Base-by-base conservation (phyloP, 2,888 invertebrate genomes). In the Perithous albicinctus region DNA sequence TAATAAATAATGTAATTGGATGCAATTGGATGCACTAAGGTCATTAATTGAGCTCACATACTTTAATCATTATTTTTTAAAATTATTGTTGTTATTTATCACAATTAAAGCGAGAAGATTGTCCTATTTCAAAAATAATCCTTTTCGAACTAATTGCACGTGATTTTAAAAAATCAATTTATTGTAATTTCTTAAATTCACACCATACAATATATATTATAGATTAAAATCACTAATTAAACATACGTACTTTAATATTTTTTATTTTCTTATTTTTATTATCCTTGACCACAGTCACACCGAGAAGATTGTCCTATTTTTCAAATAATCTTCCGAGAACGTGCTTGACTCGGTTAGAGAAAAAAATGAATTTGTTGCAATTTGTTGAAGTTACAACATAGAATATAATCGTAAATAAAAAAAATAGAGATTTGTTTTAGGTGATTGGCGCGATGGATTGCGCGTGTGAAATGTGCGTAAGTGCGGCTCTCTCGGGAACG, bases 401-500 rank as follows among this genome's bases (percentile, higher is more conserved):
- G 8, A 35, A 10, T 29, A 15, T 5, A 32, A 7, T 56, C n/a
- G 32, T 7, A 15, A 56, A 29, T n/a, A 29, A 35, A 32, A 32
- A 59, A 32, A 32, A 59, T 15, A 18, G 8, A 2, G 18, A 18
- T 8, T 59, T 35, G 59, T 59, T 59, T 32, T 10, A 15, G 18
- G 23, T 10, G 51, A 7, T 32, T 32, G 32, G 15, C 32, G 59
- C 18, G 0, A 35, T 10, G 26, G 5, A 32, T 46, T 8, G 8
- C 12, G 41, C 20, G 70, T 59, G 59, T 59, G 41, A 41, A 54
- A 46, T 41, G 54, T 56, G 78, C 23, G 38, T 41, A 46, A 69
- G 48, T 41, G n/a, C 51, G 56, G 29, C 67, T 73, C 59, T 54
- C 67, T 73, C 59, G 61, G 26, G 80, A 73, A 66, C 74, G 70